Base-by-base conservation (phyloP, 64 coral and sea anemone genomes). In the Pachyseris speciosa region DNA sequence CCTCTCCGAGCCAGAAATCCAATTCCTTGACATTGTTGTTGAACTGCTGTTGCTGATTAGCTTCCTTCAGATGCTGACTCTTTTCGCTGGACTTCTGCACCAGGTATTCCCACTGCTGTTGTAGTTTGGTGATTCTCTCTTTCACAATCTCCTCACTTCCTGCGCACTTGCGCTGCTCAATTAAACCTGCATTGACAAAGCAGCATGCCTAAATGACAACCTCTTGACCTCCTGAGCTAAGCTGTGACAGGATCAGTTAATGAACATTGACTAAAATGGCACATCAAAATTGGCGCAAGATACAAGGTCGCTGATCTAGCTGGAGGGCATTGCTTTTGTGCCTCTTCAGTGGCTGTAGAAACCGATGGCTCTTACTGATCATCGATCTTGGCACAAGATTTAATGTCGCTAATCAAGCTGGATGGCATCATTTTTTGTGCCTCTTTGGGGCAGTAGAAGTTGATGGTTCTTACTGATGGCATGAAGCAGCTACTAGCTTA, bases 1-100 rank as follows among this genome's bases (percentile, higher is more conserved):
- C 95, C 96, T 98, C 96, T 77, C 89, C 96, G 16, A 98, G 74
- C 96, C 96, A 98, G 79, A 89, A 98, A 58, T 98, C 96, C 15
- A 98, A 37, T 70, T 98, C 96, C 64, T 98, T 98, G 49, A 98
- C 92, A 83, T 98, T 98, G 48, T 75, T 92, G 52, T 95, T 94
- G 64, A 95, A 98, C 63, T 98, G 96, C 32, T 98, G 93, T 28
- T 92, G 90, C 22, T 98, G 96, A 51, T 95, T 95, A 31, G 93
- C 67, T 37, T 95, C 93, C 60, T 86, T 95, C 6, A 98, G 49
- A 58, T 98, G 88, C 25, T 91, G 92, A 2, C 88, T 94, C 69
- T 98, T 98, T 12, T 94, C 80, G 28, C 27, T 83, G 19, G 96
- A 98, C 31, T 94, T 94, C 39, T 85, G 89, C 0, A 94, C 89